Percentiles rank a stretch among this genome's conserved stretches.
These are phyloP conservation scores for Nephrotoma guestfalica DNA, from an alignment of 2,888 invertebrate species.

Conservation along the genomic window DNA sequence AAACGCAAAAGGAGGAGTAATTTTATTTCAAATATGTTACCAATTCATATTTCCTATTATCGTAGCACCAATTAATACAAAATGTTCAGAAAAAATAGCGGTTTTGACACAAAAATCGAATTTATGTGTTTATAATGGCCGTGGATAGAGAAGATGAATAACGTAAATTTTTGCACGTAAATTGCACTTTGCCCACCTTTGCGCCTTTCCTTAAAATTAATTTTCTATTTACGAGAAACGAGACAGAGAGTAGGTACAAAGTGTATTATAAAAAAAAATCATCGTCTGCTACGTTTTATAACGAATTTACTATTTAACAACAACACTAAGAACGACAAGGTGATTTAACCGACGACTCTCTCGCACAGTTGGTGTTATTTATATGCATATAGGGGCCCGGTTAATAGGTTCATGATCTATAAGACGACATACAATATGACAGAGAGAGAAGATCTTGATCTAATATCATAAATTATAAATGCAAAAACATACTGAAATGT, in stretches of 20 bases:
- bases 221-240: neutral
- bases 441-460: neutral
- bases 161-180: neutral
- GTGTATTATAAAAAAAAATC: neutral
- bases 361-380: neutral
- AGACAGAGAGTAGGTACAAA: neutral
- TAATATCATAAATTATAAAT: neutral
- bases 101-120: no score
- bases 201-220: neutral
- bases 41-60: no score
- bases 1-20: no score
- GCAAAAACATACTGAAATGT: neutral
- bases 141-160: neutral
- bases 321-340: neutral
- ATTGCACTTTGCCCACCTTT: neutral
- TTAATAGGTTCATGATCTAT: neutral
- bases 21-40: no score
- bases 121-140: no score
- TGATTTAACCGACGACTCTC: neutral
- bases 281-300: neutral
- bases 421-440: neutral
- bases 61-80: no score
- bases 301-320: neutral
- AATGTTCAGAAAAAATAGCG: no score
- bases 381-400: neutral